phyloP scores from a whole-genome alignment of 2,113 vertebrate genomes.

The Menura novaehollandiae region DNA sequence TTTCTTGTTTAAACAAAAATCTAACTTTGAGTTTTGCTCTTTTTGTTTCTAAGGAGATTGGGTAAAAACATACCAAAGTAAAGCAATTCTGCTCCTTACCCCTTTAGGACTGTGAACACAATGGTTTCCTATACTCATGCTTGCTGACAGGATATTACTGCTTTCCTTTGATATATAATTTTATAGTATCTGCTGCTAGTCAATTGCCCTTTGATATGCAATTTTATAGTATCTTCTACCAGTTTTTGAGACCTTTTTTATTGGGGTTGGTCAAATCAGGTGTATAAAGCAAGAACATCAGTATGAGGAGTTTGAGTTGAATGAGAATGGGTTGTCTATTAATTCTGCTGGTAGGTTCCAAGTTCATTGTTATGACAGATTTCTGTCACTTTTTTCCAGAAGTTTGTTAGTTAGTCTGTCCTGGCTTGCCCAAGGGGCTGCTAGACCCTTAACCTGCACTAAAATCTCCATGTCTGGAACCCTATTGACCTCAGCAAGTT shows the following conservation, averaged over 20 bases:
- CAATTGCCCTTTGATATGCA: conserved; percentile 4
- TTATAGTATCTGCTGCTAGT: conserved; percentile 5
- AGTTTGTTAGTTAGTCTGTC: background rate
- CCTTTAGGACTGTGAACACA: background rate
- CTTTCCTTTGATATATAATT: conserved; percentile 15
- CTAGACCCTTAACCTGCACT: background rate
- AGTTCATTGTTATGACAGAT: background rate
- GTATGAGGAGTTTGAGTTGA: background rate
- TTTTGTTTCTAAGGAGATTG: background rate
- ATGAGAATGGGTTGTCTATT: background rate
- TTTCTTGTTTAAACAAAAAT: background rate
- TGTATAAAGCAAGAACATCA: background rate
- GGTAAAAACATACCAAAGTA: background rate
- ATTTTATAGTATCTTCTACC: background rate
- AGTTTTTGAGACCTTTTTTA: background rate
- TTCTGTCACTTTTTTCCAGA: background rate
- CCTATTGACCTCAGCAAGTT: background rate
- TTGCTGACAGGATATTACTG: background rate
- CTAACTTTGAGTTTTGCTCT: background rate
- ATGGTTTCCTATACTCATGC: background rate
- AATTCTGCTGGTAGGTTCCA: background rate
- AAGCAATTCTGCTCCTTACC: background rate
- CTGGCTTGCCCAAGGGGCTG: background rate
- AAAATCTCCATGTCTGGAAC: background rate
- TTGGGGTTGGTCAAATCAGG: background rate